These are phyloP conservation scores for Leucania comma DNA, from an alignment of 2,888 invertebrate species.

Conservation along the genomic window DNA sequence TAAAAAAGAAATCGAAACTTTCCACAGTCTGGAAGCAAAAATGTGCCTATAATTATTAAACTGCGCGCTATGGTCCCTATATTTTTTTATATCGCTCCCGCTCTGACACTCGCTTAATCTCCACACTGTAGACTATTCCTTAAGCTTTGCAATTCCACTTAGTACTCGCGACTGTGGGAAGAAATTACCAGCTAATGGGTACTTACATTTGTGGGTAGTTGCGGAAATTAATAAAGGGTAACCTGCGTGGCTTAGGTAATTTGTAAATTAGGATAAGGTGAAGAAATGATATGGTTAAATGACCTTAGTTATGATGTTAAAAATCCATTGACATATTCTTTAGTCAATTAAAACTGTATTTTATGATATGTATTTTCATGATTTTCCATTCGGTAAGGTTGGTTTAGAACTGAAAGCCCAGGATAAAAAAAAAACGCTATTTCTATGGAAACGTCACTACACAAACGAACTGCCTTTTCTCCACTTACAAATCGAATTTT, in stretches of 20 bases:
- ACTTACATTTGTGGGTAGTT: slow-evolving; percentile 44
- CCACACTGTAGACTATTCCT: not conserved
- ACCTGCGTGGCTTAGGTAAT: not conserved
- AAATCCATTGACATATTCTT: too few relatives aligned
- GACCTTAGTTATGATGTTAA: not conserved
- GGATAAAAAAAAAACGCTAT: too few relatives aligned
- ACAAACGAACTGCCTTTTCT: too few relatives aligned
- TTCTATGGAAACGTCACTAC: too few relatives aligned
- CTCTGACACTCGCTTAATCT: not conserved
- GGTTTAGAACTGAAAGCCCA: too few relatives aligned
- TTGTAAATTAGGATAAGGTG: not conserved
- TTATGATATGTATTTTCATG: too few relatives aligned
- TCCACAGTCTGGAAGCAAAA: too few relatives aligned
- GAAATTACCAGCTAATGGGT: slow-evolving; percentile 45
- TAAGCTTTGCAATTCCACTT: slow-evolving; percentile 33
- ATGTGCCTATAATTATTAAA: not conserved
- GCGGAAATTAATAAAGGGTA: slow-evolving; percentile 34
- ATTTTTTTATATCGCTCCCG: not conserved
- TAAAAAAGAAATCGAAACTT: too few relatives aligned
- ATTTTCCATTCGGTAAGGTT: too few relatives aligned
- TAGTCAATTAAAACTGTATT: too few relatives aligned
- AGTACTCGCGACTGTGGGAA: slow-evolving; percentile 24
- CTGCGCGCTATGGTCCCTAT: not conserved
- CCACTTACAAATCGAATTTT: too few relatives aligned
- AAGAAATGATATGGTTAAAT: not conserved